These are phyloP conservation scores for Sporophila hypoxantha DNA, from an alignment of 2,113 vertebrate species.

Conservation along the genomic window DNA sequence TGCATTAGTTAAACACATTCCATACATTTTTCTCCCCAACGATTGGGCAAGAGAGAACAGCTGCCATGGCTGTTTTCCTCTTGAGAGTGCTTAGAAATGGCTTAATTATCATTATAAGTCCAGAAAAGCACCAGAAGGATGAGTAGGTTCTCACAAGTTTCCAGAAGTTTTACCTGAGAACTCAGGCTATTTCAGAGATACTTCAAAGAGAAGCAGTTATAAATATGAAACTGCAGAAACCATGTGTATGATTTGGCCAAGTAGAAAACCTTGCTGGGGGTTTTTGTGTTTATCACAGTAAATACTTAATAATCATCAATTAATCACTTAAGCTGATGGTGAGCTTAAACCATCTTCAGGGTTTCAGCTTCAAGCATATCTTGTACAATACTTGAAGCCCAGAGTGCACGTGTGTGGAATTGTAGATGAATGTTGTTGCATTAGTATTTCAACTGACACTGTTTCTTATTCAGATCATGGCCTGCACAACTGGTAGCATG, in stretches of 20 bases:
- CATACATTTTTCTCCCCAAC: neutral
- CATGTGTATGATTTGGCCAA: neutral
- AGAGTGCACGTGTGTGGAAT: neutral
- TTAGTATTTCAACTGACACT: neutral
- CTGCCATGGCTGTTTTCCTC: neutral
- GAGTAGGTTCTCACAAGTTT: neutral
- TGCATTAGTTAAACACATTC: conserved; percentile 25
- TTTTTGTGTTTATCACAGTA: neutral
- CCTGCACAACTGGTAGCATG: neutral
- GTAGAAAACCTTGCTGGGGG: neutral
- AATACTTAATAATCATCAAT: neutral
- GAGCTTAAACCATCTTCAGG: neutral
- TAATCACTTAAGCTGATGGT: neutral
- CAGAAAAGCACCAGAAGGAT: neutral
- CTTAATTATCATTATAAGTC: neutral
- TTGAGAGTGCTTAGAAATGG: neutral
- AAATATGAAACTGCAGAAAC: neutral
- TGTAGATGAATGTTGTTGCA: neutral
- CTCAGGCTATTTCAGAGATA: neutral
- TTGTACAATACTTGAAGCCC: neutral
- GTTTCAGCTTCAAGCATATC: neutral
- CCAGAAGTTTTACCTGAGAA: neutral
- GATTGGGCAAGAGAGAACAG: neutral
- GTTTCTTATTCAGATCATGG: neutral
- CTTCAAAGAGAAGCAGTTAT: neutral